Evolutionary conservation across 2,113 vertebrate genomes (phyloP), one percentile per base, ranked within the genome.

Genomic region (Hymenochirus boettgeri): DNA sequence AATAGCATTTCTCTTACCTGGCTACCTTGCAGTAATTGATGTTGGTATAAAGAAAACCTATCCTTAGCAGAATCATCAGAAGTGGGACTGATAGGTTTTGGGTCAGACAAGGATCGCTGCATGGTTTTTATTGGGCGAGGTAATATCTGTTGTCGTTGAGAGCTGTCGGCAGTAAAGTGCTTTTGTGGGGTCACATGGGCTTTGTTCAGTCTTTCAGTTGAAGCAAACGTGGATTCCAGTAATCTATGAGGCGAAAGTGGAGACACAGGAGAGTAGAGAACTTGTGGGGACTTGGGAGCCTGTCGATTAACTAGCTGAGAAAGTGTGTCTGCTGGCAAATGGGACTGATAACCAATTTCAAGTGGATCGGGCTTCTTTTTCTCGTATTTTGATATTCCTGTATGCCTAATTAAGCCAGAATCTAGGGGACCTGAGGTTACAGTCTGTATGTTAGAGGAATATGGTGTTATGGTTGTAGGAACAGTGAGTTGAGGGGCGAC

Each of bases 101-200:
- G 96, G 77, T 99, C 96, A 0, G 96, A 99, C 86, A 99, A 86
- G 59, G 96, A 99, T 58, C 96, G 90, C 75, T 98, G 96, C 75
- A 97, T 90, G 83, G 87, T 98, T 87, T 96, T 98, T 77, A 98
- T 92, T 69, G 96, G 95, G 62, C 94, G 92, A 4, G 95, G 96
- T 73, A 99, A 76, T 0, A 90, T 91, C 80, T 96, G 95, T 76
- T 97, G 93, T 70, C 89, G 92, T 66, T 92, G 91, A 23, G 87
- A 78, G 2, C 89, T 88, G 77, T 97, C 95, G 0, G 90, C 69
- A 9, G 88, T 87, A 72, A 96, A 96, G 62, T 96, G 91, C 76
- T 99, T 99, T 83, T 99, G 96, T 1, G 96, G 95, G 18, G 94
- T 95, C 23, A 99, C 94, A 3, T 97, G 96, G 50, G 96, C 94